Evolutionary conservation across 1,140 invertebrate genomes (phyloP), one percentile per base, ranked within the genome.

Genomic region (Epicauta chinensis): DNA sequence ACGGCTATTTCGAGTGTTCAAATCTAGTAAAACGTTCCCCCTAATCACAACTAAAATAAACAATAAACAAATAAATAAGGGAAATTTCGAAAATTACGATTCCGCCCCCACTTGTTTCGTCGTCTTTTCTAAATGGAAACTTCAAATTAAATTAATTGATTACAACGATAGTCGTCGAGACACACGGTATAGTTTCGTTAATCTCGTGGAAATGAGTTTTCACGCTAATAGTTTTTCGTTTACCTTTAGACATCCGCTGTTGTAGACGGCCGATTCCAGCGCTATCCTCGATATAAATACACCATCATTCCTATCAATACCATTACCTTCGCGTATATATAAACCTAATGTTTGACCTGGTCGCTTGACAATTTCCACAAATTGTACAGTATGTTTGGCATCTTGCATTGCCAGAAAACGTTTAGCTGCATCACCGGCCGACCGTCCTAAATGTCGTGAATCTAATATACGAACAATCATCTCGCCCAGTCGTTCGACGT

Each of bases 241-340:
- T 68, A 86, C 84, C 73, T 92, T 89, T 41, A 98, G 75, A 69
- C 94, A 93, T 34, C 94, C 93, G 67, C 93, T 96, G 72, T 94
- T 94, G 71, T 94, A 95, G 13, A 97, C 93, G 5, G 93, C 90
- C 39, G 91, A 95, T 75, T 98, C 95, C 35, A 98, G 77, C 12
- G 95, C 96, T 74, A 99, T 98, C 67, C 96, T 81, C 1, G 95
- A 98, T 70, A 98, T 97, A 76, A 98, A 99, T 48, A 99, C 95
- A 17, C 97, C 97, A 69, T 96, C 93, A 35, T 83, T 83, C 40
- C 92, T 81, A 65, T 96, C 91, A 31, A 91, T 81, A 2, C 94
- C 96, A 67, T 98, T 95, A 14, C 94, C 94, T 74, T 98, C 94
- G 17, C 97, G 80, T 64, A 99, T 97, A 69, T 99, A 99, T 46